Evolutionary conservation across 2,113 vertebrate species (phyloP).

Genomic region (Propithecus coquereli): DNA sequence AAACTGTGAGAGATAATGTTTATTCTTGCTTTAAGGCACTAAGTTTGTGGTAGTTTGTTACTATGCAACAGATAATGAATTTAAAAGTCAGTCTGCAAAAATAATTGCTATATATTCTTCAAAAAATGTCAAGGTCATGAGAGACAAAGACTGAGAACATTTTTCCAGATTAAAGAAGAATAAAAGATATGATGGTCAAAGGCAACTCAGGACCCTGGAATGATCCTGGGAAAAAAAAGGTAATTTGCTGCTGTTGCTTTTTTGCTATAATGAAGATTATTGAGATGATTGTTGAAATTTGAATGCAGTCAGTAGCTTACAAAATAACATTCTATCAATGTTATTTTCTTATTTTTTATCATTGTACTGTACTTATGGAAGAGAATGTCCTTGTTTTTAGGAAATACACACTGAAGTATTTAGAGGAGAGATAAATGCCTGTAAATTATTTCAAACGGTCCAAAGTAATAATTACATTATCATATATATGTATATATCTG

Average conservation of each 20-base stretch:
- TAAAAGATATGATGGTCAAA: neutral
- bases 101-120: neutral
- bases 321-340: neutral
- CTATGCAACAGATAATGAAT: neutral
- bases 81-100: constrained; percentile 20
- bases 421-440: neutral
- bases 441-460: neutral
- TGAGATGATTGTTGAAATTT: neutral
- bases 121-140: neutral
- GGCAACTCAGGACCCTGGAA: neutral
- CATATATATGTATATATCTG: neutral
- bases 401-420: neutral
- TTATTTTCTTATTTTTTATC: constrained; percentile 16
- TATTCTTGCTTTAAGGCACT: neutral
- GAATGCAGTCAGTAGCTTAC: neutral
- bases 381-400: constrained; percentile 21
- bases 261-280: neutral
- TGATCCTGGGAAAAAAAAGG: neutral
- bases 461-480: constrained; percentile 25
- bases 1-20: neutral
- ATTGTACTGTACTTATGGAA: neutral
- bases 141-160: neutral
- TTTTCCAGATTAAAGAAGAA: neutral
- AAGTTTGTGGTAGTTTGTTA: neutral
- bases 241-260: neutral